Conservation (phyloP, 2,888 invertebrate species). For the Lithophane leautieri region DNA sequence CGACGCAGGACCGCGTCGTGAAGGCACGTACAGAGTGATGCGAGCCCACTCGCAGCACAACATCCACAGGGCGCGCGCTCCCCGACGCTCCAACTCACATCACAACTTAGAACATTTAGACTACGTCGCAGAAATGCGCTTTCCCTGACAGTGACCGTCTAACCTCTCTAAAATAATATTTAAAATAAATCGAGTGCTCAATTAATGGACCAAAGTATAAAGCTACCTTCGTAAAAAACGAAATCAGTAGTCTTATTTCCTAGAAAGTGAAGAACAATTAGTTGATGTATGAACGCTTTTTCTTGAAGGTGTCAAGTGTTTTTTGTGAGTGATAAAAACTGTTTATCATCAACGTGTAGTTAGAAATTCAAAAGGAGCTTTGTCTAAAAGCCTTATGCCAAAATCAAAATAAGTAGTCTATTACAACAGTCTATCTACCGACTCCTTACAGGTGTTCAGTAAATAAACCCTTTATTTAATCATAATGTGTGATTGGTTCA, state of each 20-base stretch:
- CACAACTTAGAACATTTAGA: conserved; percentile 92
- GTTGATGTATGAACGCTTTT: conserved; percentile 52
- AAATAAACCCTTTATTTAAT: not conserved
- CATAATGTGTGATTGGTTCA: not conserved
- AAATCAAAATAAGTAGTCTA: conserved; percentile 55
- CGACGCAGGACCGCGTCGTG: conserved; percentile 86
- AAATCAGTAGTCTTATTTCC: conserved; percentile 66
- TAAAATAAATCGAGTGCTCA: conserved; percentile 84
- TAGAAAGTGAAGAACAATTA: conserved; percentile 62
- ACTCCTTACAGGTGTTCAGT: conserved; percentile 4
- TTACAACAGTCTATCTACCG: conserved; percentile 19
- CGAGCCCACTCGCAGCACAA: conserved; percentile 92
- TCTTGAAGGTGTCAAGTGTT: conserved; percentile 54
- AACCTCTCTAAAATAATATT: conserved; percentile 73
- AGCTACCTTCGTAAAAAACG: conserved; percentile 70
- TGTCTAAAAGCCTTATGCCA: conserved; percentile 65
- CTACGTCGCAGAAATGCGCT: conserved; percentile 92
- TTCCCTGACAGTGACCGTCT: conserved; percentile 88
- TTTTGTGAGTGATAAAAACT: conserved; percentile 50
- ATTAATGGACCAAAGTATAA: conserved; percentile 89
- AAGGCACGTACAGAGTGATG: conserved; percentile 86
- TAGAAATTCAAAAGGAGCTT: conserved; percentile 45
- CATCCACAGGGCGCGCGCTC: conserved; percentile 88
- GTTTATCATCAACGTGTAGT: conserved; percentile 46
- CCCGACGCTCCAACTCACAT: conserved; percentile 91